Conservation (phyloP, 2,888 invertebrate species). For the Orchestes rusci region DNA sequence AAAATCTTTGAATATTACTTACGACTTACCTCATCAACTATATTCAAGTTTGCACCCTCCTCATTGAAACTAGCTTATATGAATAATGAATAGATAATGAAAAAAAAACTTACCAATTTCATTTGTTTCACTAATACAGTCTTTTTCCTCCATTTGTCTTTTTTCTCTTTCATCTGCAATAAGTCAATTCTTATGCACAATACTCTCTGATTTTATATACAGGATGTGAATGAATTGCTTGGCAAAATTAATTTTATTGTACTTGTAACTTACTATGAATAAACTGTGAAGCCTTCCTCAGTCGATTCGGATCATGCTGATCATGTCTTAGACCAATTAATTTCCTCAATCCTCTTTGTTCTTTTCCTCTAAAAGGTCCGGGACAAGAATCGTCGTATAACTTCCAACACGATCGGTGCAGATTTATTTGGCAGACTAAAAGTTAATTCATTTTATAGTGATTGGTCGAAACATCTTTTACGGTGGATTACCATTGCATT, state of each 20-base stretch:
- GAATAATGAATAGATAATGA: too few relatives aligned
- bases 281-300: conserved; percentile 43
- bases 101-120: conserved; percentile 36
- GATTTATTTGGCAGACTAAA: conserved; percentile 42
- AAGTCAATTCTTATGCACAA: too few relatives aligned
- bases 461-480: background rate
- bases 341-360: conserved; percentile 38
- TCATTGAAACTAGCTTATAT: too few relatives aligned
- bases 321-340: conserved; percentile 40
- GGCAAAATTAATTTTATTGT: background rate
- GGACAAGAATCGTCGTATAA: conserved; percentile 43
- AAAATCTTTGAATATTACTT: too few relatives aligned
- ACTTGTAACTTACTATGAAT: conserved; percentile 43
- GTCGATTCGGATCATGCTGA: conserved; percentile 39
- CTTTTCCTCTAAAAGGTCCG: conserved; percentile 42
- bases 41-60: too few relatives aligned
- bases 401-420: conserved; percentile 42
- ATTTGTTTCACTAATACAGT: conserved; percentile 34
- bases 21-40: too few relatives aligned
- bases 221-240: too few relatives aligned
- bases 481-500: conserved; percentile 69
- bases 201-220: too few relatives aligned
- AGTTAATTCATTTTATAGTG: background rate
- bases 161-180: conserved; percentile 41
- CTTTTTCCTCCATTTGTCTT: conserved; percentile 39